phyloP scores from a whole-genome alignment of 2,797 vertebrate species.

The Enteromius mattozi region DNA sequence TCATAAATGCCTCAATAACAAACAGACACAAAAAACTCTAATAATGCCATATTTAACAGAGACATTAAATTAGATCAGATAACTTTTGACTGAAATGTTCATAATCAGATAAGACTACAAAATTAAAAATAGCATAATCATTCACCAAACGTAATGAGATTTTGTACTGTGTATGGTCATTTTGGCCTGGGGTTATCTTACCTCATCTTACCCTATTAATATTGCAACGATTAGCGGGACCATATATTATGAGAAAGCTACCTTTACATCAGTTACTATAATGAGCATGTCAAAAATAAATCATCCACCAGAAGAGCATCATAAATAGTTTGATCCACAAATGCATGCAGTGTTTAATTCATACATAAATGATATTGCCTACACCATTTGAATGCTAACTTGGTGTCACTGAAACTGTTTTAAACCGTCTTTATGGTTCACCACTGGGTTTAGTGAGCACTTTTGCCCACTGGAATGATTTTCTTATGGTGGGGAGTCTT shows the following conservation, averaged over 20 bases:
- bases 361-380: not conserved
- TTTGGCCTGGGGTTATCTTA: not conserved
- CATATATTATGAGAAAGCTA: not conserved
- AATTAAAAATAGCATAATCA: not conserved
- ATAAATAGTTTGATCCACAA: constrained; percentile 1
- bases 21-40: not conserved
- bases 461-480: not conserved
- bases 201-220: not conserved
- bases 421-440: constrained; percentile 8
- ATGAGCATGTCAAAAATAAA: not conserved
- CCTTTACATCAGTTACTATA: not conserved
- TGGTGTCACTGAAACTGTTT: not conserved
- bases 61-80: not conserved
- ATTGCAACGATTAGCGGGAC: not conserved
- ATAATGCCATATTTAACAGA: not conserved
- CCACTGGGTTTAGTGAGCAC: not conserved
- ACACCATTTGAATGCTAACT: not conserved
- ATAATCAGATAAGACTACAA: not conserved
- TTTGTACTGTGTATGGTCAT: not conserved
- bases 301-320: not conserved
- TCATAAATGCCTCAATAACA: not conserved
- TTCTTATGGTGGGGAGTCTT: not conserved
- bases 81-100: not conserved
- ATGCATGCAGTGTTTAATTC: not conserved
- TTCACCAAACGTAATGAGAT: not conserved